Percentiles rank a stretch among this genome's conserved stretches.
Conservation (phyloP, 2,888 invertebrate species). For the Leptinotarsa rubiginosa region DNA sequence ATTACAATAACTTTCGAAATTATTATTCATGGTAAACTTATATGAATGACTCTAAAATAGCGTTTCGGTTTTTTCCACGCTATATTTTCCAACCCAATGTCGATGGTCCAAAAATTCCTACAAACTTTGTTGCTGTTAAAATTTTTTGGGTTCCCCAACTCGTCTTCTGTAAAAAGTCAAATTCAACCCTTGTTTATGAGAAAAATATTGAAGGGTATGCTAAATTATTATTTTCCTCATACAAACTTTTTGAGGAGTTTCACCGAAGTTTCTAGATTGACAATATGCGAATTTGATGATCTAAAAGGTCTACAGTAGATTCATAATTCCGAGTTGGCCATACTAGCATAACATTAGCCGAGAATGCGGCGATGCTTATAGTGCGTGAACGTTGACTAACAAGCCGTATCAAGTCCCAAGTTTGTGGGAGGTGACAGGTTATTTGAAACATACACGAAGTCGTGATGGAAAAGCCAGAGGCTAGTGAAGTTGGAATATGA, state of each 20-base stretch:
- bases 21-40: too few relatives aligned
- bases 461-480: background rate
- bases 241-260: slow-evolving; percentile 43
- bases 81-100: too few relatives aligned
- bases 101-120: too few relatives aligned
- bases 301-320: slow-evolving; percentile 31
- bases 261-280: background rate
- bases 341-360: slow-evolving; percentile 51
- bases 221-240: slow-evolving; percentile 37
- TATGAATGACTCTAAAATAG: too few relatives aligned
- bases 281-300: background rate
- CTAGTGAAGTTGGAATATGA: background rate
- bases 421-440: slow-evolving; percentile 28
- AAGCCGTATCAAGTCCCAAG: slow-evolving; percentile 48
- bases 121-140: too few relatives aligned
- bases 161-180: too few relatives aligned
- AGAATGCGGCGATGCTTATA: slow-evolving; percentile 51
- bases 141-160: too few relatives aligned
- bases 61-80: too few relatives aligned
- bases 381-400: slow-evolving; percentile 58
- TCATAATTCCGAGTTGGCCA: slow-evolving; percentile 56
- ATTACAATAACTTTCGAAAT: too few relatives aligned
- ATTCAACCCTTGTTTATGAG: too few relatives aligned
- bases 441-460: slow-evolving; percentile 13
- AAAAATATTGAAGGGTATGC: background rate